Base-by-base conservation (phyloP, 2,888 invertebrate genomes). In the Nysson spinosus region DNA sequence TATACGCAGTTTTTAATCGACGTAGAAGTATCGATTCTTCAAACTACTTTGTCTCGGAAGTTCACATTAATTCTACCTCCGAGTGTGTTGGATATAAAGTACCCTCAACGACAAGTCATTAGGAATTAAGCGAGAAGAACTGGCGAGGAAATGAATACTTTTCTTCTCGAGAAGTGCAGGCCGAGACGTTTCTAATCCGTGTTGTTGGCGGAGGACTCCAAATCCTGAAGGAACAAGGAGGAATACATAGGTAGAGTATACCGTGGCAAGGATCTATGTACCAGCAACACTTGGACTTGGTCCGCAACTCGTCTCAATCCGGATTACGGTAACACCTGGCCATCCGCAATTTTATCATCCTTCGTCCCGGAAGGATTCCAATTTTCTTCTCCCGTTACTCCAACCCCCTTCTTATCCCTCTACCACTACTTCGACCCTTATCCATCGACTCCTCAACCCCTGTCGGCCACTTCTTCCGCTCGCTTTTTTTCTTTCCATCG, bases 261-360 rank as follows among this genome's bases (percentile, higher is more conserved):
- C 22, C 9, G 34, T 40, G 50, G 19, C 22, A 35, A 16, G 58
- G 30, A 43, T 46, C 43, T 52, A 28, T 60, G 50, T 54, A 58
- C 56, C 28, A n/a, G 17, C 51, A 30, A 58, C 57, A 51, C 58
- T 66, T 46, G 71, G 72, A 58, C 58, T n/a, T n/a, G 66, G 61
- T 67, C 72, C 72, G 58, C 42, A 34, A 66, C 62, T 72, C 74
- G 66, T 60, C 54, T 67, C 76, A 72, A 83, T 84, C 80, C 79
- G 81, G 84, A 81, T 83, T 83, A 84, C 77, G 79, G 75, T 83
- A 81, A 85, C 85, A 85, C 84, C 84, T 84, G 81, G 75, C 78
- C 78, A 75, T 81, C 76, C 82, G 82, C 85, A 84, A 85, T 85
- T 85, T 84, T 82, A 83, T 85, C 80, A 81, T 83, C 81, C 81